phyloP scores from a whole-genome alignment of 2,113 vertebrate species.

The Athene noctua region DNA sequence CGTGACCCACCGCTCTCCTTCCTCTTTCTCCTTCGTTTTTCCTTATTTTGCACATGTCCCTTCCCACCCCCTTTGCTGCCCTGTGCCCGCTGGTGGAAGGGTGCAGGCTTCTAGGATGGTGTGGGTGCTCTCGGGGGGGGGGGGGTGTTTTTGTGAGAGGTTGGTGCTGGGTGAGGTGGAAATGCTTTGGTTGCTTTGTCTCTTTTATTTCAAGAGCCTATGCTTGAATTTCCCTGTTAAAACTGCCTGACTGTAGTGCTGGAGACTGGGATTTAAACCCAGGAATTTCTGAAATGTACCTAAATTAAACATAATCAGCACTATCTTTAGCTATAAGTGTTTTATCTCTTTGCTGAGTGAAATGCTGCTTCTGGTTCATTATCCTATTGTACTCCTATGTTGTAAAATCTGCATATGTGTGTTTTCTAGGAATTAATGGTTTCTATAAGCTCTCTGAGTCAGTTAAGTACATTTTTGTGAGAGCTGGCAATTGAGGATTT shows the following conservation, averaged over 20 bases:
- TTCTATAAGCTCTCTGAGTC: not conserved
- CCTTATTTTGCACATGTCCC: not conserved
- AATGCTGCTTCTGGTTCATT: not conserved
- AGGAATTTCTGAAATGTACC: not conserved
- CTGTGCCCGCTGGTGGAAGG: not conserved
- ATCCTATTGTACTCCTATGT: not conserved
- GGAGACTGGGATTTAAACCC: not conserved
- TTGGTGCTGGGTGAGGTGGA: not conserved
- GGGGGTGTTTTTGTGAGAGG: not conserved
- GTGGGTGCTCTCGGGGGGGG: not conserved
- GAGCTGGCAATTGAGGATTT: not conserved
- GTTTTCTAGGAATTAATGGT: not conserved
- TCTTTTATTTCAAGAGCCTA: accelerated
- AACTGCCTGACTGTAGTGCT: not conserved
- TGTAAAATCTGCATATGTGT: not conserved
- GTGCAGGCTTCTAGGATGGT: not conserved
- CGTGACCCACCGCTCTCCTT: not conserved
- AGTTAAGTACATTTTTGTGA: not conserved
- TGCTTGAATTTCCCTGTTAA: not conserved
- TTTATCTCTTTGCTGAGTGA: not conserved
- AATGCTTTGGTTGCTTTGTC: not conserved
- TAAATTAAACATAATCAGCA: not conserved
- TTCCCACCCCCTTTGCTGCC: not conserved
- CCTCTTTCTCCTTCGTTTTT: not conserved
- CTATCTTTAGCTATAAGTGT: accelerated